These are phyloP conservation scores for Sinocyclocheilus anophthalmus DNA, from an alignment of 2,113 vertebrate species.

Conservation along the genomic window DNA sequence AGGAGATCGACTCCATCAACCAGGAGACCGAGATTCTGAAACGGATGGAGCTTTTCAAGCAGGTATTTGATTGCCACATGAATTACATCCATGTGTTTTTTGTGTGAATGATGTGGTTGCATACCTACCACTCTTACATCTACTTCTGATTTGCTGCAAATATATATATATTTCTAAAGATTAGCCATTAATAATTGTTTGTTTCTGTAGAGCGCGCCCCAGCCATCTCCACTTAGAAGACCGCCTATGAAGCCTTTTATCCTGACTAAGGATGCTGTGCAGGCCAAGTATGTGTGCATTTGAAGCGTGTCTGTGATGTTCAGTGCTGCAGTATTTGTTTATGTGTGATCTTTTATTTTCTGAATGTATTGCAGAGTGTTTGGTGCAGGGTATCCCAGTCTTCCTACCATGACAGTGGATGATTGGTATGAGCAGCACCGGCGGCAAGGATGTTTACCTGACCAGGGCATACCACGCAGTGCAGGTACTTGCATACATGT, in stretches of 20 bases:
- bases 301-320: too few species aligned
- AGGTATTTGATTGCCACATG: conserved; percentile 59
- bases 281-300: conserved; percentile 72
- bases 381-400: conserved; percentile 89
- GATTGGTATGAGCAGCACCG: conserved; percentile 93
- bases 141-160: too few species aligned
- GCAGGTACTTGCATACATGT: not conserved
- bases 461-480: conserved; percentile 73
- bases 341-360: too few species aligned
- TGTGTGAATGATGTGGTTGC: too few species aligned
- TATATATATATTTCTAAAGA: too few species aligned
- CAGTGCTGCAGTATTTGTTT: too few species aligned
- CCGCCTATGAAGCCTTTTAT: conserved; percentile 87
- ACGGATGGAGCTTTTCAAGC: conserved; percentile 74
- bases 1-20: conserved; percentile 91
- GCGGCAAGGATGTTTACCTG: conserved; percentile 74
- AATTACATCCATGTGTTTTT: too few species aligned
- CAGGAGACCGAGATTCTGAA: conserved; percentile 86
- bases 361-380: conserved; percentile 73
- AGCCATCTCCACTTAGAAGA: conserved; percentile 64
- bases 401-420: conserved; percentile 91
- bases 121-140: too few species aligned
- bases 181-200: too few species aligned
- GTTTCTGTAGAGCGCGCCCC: conserved; percentile 38
- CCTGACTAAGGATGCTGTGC: conserved; percentile 84